Percentiles rank a stretch among this genome's conserved stretches.
Conservation (phyloP, 2,797 vertebrate species). For the Malacoctenus gilli region DNA sequence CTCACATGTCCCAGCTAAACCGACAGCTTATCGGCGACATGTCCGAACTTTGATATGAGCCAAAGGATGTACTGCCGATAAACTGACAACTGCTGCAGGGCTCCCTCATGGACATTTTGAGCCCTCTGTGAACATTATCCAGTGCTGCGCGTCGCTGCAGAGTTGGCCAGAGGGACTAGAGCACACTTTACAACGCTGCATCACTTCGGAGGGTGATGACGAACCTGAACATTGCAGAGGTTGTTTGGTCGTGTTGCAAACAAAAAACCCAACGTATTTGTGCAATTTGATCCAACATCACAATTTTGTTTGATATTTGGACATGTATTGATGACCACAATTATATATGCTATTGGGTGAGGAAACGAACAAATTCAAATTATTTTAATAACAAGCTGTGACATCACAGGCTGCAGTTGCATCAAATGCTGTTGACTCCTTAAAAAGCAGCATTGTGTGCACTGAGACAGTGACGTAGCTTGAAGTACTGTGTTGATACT, state of each 20-base stretch:
- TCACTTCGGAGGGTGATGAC: slow-evolving; percentile 7
- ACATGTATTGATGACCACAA: no score
- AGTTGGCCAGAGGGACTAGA: slow-evolving; percentile 29
- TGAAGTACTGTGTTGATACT: slow-evolving; percentile 42
- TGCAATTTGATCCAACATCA: slow-evolving; percentile 11
- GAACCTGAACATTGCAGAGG: slow-evolving; percentile 7
- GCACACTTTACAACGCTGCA: slow-evolving; percentile 2
- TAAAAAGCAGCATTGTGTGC: no score
- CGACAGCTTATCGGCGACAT: slow-evolving; percentile 6
- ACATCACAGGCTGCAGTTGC: no score
- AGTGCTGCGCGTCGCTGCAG: slow-evolving; percentile 12
- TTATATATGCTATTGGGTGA: no score
- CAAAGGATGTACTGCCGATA: slow-evolving; percentile 13
- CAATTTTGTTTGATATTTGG: no score
- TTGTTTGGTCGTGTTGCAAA: slow-evolving; percentile 1
- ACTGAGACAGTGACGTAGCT: no score
- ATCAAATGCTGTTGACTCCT: no score
- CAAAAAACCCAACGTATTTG: slow-evolving; percentile 1
- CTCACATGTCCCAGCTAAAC: not conserved
- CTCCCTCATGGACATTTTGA: slow-evolving; percentile 15
- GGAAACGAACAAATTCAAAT: no score
- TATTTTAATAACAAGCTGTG: no score
- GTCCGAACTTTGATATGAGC: slow-evolving; percentile 13
- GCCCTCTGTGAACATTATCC: slow-evolving; percentile 24
- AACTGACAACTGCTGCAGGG: slow-evolving; percentile 7